Base-by-base conservation (phyloP, 2,797 vertebrate genomes). In the Galago senegalensis region DNA sequence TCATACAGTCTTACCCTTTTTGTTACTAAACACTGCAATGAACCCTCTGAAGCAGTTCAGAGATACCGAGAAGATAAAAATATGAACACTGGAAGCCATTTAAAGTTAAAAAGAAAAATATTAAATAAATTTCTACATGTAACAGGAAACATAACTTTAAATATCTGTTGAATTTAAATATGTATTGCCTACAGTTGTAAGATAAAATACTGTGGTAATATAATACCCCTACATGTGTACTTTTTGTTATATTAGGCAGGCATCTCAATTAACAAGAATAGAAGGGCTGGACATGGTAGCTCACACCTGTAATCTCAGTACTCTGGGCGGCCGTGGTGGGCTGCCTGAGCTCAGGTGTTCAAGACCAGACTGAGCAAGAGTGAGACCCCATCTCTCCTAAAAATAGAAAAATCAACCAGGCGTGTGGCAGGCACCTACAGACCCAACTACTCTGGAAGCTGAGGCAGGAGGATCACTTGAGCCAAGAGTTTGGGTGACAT, bases 91-190 rank as follows among this genome's bases (percentile, higher is more conserved):
- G 25, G 56, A 88, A 73, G 49, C 18, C 76, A 93, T 27, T 84
- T 83, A 75, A 83, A 29, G 29, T 87, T 80, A 89, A 69, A 73
- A 17, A 65, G 31, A 95, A 89, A 81, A 65, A 34, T 84, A 81
- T 67, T 87, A 91, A 93, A 75, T 95, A 81, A 94, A 94, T 79
- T 90, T 5, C 58, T 94, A 80, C 76, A 96, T 25, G 23, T 83
- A 87, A 90, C 3, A 96, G 8, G 11, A 96, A 95, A 95, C 34
- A 75, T 56, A 95, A 77, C 20, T 77, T 93, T 53, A 93, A 91
- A 56, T 86, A 95, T 80, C 67, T 86, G 60, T 89, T 88, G 23
- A 43, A 70, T 81, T 86, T 96, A 89, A 80, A 4, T 27, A 89
- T 75, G 37, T 67, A 65, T 1, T 97, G 37, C 40, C 58, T 94